Percentiles rank a stretch among this genome's conserved stretches.
These are phyloP conservation scores for Eupithecia dodoneata DNA, from an alignment of 2,888 invertebrate species.

Conservation along the genomic window DNA sequence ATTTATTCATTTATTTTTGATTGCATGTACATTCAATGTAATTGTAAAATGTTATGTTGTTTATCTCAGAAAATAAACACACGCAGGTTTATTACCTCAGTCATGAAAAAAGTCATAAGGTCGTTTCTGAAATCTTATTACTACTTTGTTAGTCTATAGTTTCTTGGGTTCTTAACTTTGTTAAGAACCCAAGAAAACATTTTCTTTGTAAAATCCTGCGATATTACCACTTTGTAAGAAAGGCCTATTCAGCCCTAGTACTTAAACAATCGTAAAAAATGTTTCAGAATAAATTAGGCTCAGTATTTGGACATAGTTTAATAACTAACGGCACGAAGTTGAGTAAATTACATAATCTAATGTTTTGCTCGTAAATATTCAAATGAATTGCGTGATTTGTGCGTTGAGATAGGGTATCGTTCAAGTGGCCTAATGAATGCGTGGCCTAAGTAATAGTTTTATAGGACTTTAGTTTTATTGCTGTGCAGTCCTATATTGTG, in stretches of 20 bases:
- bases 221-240: slow-evolving; percentile 11
- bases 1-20: too few species aligned
- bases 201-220: not conserved
- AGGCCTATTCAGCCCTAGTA: not conserved
- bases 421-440: slow-evolving; percentile 50
- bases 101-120: not conserved
- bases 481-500: not conserved
- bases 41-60: too few species aligned
- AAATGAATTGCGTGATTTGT: slow-evolving; percentile 60
- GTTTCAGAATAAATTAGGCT: slow-evolving; percentile 36
- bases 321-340: slow-evolving; percentile 46
- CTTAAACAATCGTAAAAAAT: slow-evolving; percentile 23
- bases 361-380: slow-evolving; percentile 61
- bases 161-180: too few species aligned
- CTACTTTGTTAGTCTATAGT: not conserved
- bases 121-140: not conserved
- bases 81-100: not conserved
- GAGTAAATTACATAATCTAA: slow-evolving; percentile 55
- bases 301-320: slow-evolving; percentile 41
- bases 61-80: too few species aligned
- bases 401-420: slow-evolving; percentile 53
- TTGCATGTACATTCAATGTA: too few species aligned
- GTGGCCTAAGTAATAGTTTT: slow-evolving; percentile 51
- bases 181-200: slow-evolving; percentile 5
- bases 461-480: slow-evolving; percentile 30